A percentile compares a stretch with the other conserved stretches of the same genome.
phyloP scores from a whole-genome alignment of 2,888 invertebrate genomes.

The Hydropsyche betteni region DNA sequence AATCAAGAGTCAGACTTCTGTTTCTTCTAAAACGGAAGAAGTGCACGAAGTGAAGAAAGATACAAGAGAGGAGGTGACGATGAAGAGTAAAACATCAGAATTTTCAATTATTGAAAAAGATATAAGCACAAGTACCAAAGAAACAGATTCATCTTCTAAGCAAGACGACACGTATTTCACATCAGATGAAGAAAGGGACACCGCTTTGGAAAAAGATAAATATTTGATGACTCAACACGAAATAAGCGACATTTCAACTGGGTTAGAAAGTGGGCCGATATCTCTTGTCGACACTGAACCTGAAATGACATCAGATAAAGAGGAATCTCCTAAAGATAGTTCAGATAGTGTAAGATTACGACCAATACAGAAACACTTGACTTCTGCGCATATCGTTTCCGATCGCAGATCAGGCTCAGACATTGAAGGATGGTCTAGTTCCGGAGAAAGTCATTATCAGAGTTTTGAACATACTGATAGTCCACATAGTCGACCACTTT shows the following conservation, averaged over 20 bases:
- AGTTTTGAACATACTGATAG: constrained; percentile 84
- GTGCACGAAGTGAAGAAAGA: constrained; percentile 54
- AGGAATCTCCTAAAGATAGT: constrained; percentile 63
- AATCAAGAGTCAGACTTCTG: constrained; percentile 46
- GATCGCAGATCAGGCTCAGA: constrained; percentile 82
- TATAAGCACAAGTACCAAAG: constrained; percentile 54
- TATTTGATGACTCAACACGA: constrained; percentile 60
- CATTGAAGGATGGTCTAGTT: constrained; percentile 84
- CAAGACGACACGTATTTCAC: constrained; percentile 60
- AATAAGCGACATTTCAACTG: constrained; percentile 60
- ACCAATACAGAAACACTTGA: constrained; percentile 61
- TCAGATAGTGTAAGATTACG: constrained; percentile 61
- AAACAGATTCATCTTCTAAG: constrained; percentile 57
- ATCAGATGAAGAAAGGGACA: constrained; percentile 68
- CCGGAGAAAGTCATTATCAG: constrained; percentile 88
- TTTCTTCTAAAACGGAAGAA: constrained; percentile 51
- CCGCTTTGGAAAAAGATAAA: constrained; percentile 59
- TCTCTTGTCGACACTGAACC: constrained; percentile 66
- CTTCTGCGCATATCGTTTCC: constrained; percentile 61
- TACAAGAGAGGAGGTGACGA: constrained; percentile 55
- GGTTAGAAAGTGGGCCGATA: constrained; percentile 65
- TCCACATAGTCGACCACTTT: constrained; percentile 78
- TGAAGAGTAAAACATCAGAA: constrained; percentile 52
- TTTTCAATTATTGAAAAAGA: constrained; percentile 52
- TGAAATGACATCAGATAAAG: constrained; percentile 62